These are phyloP conservation scores for Zoroaster sp. DNA, from an alignment of 53 echinoderm and acorn worm genomes.

Conservation along the genomic window DNA sequence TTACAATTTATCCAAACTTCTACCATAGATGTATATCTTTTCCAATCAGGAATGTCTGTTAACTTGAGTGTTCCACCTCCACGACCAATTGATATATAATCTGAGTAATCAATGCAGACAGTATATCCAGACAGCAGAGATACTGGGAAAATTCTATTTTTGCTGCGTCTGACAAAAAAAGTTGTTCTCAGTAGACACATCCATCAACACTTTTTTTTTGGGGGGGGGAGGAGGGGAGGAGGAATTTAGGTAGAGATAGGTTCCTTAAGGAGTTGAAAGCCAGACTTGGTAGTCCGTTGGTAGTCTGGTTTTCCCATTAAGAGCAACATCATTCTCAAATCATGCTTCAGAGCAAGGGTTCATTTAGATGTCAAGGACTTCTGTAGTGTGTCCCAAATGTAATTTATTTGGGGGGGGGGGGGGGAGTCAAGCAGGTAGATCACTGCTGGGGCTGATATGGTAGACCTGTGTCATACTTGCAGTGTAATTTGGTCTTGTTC, in stretches of 20 bases:
- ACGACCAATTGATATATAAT: background rate
- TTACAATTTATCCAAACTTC: no score
- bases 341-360: background rate
- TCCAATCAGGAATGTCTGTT: no score
- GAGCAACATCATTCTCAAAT: no score
- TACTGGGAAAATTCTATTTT: background rate
- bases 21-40: no score
- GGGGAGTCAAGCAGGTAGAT: background rate
- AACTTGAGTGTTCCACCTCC: no score
- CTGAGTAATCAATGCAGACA: background rate
- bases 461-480: no score
- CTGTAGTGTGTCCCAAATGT: background rate
- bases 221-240: no score
- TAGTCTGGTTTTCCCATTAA: no score
- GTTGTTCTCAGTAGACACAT: background rate
- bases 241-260: background rate
- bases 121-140: background rate
- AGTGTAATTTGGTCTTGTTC: no score
- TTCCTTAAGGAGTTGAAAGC: slow-evolving; percentile 13
- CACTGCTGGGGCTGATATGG: no score
- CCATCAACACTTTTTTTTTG: background rate
- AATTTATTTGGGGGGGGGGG: background rate
- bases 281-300: background rate
- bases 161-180: slow-evolving; percentile 25
- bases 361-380: slow-evolving; percentile 12